These are phyloP conservation scores for Nasalis larvatus DNA, from an alignment of 2,113 vertebrate genomes.

Conservation along the genomic window DNA sequence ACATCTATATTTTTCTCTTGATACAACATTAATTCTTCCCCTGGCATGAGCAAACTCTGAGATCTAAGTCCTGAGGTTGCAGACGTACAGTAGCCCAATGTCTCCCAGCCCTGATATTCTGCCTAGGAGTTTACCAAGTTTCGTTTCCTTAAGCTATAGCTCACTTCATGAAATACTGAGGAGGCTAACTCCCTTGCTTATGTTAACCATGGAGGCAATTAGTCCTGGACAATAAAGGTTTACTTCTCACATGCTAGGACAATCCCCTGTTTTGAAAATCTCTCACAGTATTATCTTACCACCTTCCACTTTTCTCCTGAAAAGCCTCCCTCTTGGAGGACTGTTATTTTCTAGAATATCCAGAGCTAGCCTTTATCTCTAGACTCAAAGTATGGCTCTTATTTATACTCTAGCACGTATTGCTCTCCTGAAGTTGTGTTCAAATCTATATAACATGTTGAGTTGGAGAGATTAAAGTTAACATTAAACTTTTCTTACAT, in stretches of 20 bases:
- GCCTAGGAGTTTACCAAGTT: background rate
- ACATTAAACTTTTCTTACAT: background rate
- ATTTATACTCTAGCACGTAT: background rate
- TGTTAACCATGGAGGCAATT: background rate
- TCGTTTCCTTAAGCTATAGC: background rate
- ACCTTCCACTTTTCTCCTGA: background rate
- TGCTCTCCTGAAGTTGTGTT: background rate
- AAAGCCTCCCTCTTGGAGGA: background rate
- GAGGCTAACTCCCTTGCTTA: background rate
- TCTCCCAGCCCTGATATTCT: background rate
- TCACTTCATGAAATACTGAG: background rate
- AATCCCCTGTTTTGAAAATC: background rate
- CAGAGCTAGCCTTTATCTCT: too few relatives aligned
- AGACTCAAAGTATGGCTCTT: background rate
- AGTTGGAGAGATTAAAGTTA: background rate
- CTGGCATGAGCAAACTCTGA: background rate
- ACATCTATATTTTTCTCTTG: background rate
- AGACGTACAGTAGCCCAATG: background rate
- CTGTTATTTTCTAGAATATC: background rate
- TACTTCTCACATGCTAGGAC: background rate
- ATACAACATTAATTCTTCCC: too few relatives aligned
- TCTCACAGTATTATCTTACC: background rate
- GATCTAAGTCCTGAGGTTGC: background rate
- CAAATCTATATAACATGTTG: background rate
- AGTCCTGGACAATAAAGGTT: background rate